Evolutionary conservation across 2,888 invertebrate species (phyloP).

Genomic region (Helicoverpa assulta): DNA sequence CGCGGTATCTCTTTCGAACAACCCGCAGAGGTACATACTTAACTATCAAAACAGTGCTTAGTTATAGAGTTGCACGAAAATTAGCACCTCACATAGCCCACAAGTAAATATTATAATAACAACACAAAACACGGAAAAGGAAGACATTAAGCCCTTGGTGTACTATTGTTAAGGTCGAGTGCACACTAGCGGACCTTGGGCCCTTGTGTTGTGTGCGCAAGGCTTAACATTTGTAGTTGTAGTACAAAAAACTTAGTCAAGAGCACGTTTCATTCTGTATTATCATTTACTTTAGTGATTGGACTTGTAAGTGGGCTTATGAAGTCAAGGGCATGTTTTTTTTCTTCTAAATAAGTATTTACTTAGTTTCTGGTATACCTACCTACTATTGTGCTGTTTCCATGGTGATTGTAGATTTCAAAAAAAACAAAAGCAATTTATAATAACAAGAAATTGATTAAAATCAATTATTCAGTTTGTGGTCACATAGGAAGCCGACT

Average conservation of each 20-base stretch:
- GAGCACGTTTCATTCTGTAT: conserved; percentile 34
- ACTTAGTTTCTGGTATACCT: conserved; percentile 13
- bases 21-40: conserved; percentile 1
- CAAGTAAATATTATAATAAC: conserved; percentile 60
- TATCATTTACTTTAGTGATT: conserved; percentile 9
- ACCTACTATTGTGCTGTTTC: conserved; percentile 11
- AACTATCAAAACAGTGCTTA: not conserved
- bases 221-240: conserved; percentile 46
- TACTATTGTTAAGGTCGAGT: conserved; percentile 57
- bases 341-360: conserved; percentile 17
- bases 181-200: conserved; percentile 58
- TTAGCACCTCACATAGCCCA: conserved; percentile 26
- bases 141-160: conserved; percentile 56
- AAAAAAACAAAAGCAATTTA: no score
- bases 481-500: no score
- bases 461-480: no score
- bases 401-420: not conserved
- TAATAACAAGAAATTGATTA: no score
- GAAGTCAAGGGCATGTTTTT: conserved; percentile 22
- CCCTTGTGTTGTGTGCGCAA: conserved; percentile 50
- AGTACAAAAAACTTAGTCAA: conserved; percentile 18
- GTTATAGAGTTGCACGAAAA: conserved; percentile 19
- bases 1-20: no score
- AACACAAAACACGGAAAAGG: conserved; percentile 60
- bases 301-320: not conserved